A percentile compares a stretch with the other conserved stretches of the same genome.
Evolutionary conservation across 2,797 vertebrate species (phyloP).

Genomic region (Myotis myotis): DNA sequence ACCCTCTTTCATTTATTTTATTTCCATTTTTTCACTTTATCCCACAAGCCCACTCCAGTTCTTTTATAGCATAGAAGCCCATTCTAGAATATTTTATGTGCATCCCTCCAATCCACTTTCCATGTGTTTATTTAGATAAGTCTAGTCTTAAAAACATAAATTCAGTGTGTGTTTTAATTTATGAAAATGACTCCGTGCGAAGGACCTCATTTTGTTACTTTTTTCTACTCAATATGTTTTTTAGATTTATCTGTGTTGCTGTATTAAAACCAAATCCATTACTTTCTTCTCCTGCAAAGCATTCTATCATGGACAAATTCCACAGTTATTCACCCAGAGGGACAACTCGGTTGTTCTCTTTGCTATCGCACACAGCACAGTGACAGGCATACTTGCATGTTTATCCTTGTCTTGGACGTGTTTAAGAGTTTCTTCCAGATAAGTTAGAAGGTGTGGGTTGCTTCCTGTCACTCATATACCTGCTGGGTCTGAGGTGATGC

Average conservation of each 20-base stretch:
- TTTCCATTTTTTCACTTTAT: background rate
- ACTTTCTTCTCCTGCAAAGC: background rate
- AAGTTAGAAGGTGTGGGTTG: background rate
- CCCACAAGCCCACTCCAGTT: background rate
- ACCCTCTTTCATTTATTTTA: background rate
- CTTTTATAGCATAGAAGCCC: background rate
- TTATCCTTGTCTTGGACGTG: background rate
- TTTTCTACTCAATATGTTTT: constrained; percentile 40
- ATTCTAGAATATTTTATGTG: constrained; percentile 16
- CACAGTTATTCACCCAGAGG: constrained; percentile 21
- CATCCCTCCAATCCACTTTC: background rate
- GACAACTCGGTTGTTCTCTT: background rate
- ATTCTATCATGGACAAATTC: constrained; percentile 35
- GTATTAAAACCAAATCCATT: constrained; percentile 43
- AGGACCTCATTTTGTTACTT: constrained; percentile 26
- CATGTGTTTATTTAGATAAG: constrained; percentile 39
- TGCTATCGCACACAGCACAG: background rate
- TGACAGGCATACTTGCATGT: background rate
- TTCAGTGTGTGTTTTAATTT: constrained; percentile 32
- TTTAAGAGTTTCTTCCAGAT: background rate
- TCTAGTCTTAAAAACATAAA: constrained; percentile 52
- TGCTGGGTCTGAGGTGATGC: background rate
- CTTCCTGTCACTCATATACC: background rate
- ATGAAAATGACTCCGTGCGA: background rate
- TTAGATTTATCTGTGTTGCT: constrained; percentile 50